A percentile compares a stretch with the other conserved stretches of the same genome.
Conservation (phyloP, 2,113 vertebrate genomes). For the Eublepharis macularius region DNA sequence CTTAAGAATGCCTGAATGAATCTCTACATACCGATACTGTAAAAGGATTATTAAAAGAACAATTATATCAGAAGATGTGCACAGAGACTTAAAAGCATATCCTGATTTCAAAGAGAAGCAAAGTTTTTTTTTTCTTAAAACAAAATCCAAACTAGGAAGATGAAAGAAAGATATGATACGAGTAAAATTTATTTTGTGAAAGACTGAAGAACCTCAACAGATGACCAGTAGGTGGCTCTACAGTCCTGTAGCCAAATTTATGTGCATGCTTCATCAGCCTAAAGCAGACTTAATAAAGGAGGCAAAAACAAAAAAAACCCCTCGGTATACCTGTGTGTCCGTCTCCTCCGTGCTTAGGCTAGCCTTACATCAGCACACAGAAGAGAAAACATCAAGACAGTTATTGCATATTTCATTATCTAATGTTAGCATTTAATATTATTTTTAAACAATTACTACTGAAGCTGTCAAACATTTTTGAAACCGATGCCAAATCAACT, state of each 20-base stretch:
- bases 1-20: background rate
- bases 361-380: background rate
- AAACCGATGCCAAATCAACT: background rate
- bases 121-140: background rate
- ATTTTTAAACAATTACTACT: background rate
- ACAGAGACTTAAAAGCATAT: background rate
- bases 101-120: background rate
- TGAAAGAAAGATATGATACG: background rate
- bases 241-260: slow-evolving; percentile 50
- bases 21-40: background rate
- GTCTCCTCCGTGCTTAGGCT: background rate
- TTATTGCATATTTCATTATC: background rate
- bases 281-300: slow-evolving; percentile 26
- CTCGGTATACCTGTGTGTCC: slow-evolving; percentile 8
- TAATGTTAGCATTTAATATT: background rate
- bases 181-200: background rate
- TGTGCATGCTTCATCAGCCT: slow-evolving; percentile 7
- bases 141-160: background rate
- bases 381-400: background rate
- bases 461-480: background rate
- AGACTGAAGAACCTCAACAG: background rate
- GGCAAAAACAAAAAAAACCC: slow-evolving; percentile 30
- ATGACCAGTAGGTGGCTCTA: slow-evolving; percentile 59
- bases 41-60: background rate
- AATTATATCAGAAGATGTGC: background rate